Percentiles rank a stretch among this genome's conserved stretches.
Evolutionary conservation across 1,140 invertebrate genomes (phyloP).

Genomic region (Hylaeus anthracinus): DNA sequence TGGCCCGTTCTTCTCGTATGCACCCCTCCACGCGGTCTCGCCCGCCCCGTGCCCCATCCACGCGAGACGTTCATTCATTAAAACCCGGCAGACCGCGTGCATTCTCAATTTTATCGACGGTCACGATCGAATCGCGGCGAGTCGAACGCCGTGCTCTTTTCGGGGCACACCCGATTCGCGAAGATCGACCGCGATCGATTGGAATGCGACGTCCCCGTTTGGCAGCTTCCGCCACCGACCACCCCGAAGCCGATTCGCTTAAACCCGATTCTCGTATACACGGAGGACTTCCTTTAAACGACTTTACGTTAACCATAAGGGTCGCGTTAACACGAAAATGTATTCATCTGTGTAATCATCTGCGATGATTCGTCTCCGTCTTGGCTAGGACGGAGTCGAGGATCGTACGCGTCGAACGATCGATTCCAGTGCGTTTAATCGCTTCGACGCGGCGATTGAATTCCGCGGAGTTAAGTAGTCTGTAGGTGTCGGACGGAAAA

Average conservation of each 20-base stretch:
- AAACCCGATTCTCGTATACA: too few species aligned
- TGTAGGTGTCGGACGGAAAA: constrained; percentile 35
- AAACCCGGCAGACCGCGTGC: constrained; percentile 60
- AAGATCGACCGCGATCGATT: too few species aligned
- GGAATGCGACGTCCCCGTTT: too few species aligned
- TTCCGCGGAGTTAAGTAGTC: constrained; percentile 4
- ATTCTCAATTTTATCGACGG: constrained; percentile 76
- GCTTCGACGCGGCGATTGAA: constrained; percentile 10
- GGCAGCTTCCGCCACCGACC: too few species aligned
- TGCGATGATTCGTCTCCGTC: too few species aligned
- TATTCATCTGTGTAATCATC: too few species aligned
- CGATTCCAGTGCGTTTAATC: constrained; percentile 1
- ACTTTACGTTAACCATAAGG: too few species aligned
- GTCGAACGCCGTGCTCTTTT: constrained; percentile 12
- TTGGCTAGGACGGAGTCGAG: too few species aligned
- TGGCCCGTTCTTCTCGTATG: constrained; percentile 32
- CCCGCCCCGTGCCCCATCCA: constrained; percentile 68
- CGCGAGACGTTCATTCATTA: constrained; percentile 76
- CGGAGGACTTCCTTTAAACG: too few species aligned
- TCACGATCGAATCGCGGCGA: constrained; percentile 60
- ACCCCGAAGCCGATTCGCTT: too few species aligned
- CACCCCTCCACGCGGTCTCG: constrained; percentile 20
- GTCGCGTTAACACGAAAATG: too few species aligned
- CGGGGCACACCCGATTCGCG: not conserved
- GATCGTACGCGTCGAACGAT: not conserved